phyloP scores from a whole-genome alignment of 1,140 invertebrate species.

The Druon quercuslanigerum region DNA sequence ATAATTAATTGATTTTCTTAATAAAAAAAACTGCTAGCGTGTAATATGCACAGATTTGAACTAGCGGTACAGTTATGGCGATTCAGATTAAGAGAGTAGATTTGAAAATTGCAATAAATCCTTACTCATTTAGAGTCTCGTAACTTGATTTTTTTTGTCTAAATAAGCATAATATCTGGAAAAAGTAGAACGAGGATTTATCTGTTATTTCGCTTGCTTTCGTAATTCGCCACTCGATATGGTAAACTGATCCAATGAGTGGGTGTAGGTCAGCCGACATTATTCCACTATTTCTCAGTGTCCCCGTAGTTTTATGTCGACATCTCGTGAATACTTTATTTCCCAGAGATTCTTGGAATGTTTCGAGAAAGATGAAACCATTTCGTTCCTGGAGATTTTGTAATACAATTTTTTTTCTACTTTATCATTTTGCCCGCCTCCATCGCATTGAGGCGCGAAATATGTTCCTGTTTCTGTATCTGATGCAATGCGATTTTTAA shows the following conservation, averaged over 20 bases:
- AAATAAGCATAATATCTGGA: conserved; percentile 2
- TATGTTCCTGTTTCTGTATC: conserved; percentile 17
- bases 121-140: background rate
- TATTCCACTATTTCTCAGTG: conserved; percentile 21
- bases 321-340: conserved; percentile 16
- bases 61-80: too few species aligned
- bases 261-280: conserved; percentile 16
- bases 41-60: too few species aligned
- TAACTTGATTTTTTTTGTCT: conserved; percentile 2
- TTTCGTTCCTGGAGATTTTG: background rate
- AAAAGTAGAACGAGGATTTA: conserved; percentile 26
- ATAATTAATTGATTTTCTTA: too few species aligned
- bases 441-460: background rate
- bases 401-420: background rate
- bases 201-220: conserved; percentile 19
- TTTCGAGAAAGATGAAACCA: conserved; percentile 16
- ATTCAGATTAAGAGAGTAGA: background rate
- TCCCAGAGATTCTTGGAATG: background rate
- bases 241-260: conserved; percentile 3
- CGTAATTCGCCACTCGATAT: conserved; percentile 20
- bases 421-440: background rate
- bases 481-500: conserved; percentile 23
- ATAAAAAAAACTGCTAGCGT: too few species aligned
- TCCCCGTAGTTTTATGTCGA: background rate
- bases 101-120: background rate